phyloP scores from a whole-genome alignment of 2,797 vertebrate species.

The Philypnodon macrostomus region DNA sequence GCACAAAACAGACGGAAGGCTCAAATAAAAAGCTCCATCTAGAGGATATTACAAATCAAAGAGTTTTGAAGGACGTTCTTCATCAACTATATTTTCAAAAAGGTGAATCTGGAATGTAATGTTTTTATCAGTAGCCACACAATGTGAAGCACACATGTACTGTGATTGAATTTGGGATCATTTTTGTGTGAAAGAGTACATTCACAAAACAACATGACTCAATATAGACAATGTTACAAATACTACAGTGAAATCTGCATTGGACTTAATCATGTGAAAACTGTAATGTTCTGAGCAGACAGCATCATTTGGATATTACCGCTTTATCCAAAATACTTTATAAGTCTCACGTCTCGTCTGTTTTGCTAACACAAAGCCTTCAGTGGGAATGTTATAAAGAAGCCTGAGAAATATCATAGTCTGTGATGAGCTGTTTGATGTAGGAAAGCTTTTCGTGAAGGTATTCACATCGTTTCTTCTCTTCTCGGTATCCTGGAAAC shows the following conservation, averaged over 20 bases:
- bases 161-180: background rate
- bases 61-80: background rate
- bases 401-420: constrained; percentile 62
- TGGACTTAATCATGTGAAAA: constrained; percentile 13
- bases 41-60: too few relatives aligned
- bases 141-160: constrained; percentile 5
- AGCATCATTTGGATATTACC: background rate
- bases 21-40: too few relatives aligned
- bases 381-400: constrained; percentile 50
- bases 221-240: constrained; percentile 17
- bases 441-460: constrained; percentile 86
- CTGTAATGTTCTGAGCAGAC: constrained; percentile 13
- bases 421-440: constrained; percentile 83
- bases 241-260: constrained; percentile 17
- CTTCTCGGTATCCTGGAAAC: constrained; percentile 83
- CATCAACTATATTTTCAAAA: constrained; percentile 13
- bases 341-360: constrained; percentile 5
- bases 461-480: constrained; percentile 85
- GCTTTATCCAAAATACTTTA: constrained; percentile 15
- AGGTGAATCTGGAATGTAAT: constrained; percentile 22
- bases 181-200: background rate
- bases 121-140: constrained; percentile 13
- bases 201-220: constrained; percentile 13
- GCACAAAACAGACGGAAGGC: too few relatives aligned
- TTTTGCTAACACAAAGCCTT: constrained; percentile 9